A percentile compares a stretch with the other conserved stretches of the same genome.
Conservation (phyloP, 1,140 invertebrate genomes). For the Drosophila kepulauana region DNA sequence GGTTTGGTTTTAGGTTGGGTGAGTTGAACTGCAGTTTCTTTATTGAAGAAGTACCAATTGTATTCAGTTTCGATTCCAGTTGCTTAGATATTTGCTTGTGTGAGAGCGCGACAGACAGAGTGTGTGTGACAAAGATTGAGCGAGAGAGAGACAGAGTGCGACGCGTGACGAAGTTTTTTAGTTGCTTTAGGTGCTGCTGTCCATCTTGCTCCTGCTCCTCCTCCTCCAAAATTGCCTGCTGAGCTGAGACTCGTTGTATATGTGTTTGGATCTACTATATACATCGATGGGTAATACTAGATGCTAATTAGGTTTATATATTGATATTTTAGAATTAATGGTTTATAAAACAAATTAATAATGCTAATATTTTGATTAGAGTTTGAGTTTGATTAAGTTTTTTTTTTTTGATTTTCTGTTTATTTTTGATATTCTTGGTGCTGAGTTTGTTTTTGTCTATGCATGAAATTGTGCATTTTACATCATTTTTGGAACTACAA, state of each 20-base stretch:
- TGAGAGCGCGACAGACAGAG: slow-evolving; percentile 23
- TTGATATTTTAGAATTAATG: slow-evolving; percentile 44
- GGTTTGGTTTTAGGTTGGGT: slow-evolving; percentile 29
- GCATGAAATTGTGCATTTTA: slow-evolving; percentile 41
- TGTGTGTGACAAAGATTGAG: background rate
- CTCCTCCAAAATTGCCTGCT: slow-evolving; percentile 38
- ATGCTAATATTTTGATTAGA: slow-evolving; percentile 19
- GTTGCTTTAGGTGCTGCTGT: slow-evolving; percentile 38
- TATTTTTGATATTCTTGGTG: slow-evolving; percentile 20
- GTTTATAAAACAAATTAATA: slow-evolving; percentile 30
- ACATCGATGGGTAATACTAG: slow-evolving; percentile 37
- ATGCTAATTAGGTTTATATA: slow-evolving; percentile 48
- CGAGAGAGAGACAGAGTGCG: slow-evolving; percentile 33
- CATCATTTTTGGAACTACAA: slow-evolving; percentile 33
- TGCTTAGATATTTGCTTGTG: slow-evolving; percentile 25
- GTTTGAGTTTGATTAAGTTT: background rate
- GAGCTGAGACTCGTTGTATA: slow-evolving; percentile 38
- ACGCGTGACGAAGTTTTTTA: slow-evolving; percentile 36
- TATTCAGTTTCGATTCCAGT: slow-evolving; percentile 40
- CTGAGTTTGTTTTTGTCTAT: slow-evolving; percentile 23
- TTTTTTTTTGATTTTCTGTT: slow-evolving; percentile 1
- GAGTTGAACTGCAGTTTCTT: slow-evolving; percentile 36
- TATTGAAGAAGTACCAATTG: slow-evolving; percentile 49
- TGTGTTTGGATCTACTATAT: slow-evolving; percentile 19
- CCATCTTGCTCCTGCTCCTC: slow-evolving; percentile 52